phyloP scores from a whole-genome alignment of 2,888 invertebrate genomes.

The Pedicia rivosa region DNA sequence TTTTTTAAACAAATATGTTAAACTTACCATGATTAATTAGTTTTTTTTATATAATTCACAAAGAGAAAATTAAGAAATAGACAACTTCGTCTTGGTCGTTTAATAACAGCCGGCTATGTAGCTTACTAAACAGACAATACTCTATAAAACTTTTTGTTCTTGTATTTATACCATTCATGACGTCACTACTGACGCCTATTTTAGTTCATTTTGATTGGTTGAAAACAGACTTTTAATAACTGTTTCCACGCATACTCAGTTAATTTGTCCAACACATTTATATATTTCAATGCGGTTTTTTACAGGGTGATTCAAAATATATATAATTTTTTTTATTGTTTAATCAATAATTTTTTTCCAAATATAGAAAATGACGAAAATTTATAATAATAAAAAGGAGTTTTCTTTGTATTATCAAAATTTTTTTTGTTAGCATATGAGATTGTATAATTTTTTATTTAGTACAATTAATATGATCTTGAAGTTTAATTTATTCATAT shows the following conservation, averaged over 20 bases:
- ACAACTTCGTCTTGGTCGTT: not conserved
- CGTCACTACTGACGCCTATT: conserved; percentile 30
- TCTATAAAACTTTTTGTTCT: conserved; percentile 30
- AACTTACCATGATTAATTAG: conserved; percentile 26
- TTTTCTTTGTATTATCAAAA: no score
- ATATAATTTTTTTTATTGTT: not conserved
- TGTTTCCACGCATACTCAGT: conserved; percentile 11
- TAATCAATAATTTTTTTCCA: no score
- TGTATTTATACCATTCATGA: conserved; percentile 39
- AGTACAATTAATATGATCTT: no score
- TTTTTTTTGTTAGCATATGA: no score
- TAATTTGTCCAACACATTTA: not conserved
- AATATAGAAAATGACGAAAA: no score
- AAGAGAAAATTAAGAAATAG: conserved; percentile 17
- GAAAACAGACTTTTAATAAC: conserved; percentile 17
- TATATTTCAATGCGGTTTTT: no score
- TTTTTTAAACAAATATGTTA: not conserved
- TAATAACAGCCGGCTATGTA: conserved; percentile 48
- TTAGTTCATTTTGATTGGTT: conserved; percentile 12
- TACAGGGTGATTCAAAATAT: not conserved
- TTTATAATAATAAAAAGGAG: no score
- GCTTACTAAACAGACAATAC: conserved; percentile 51
- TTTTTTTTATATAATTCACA: conserved; percentile 19
- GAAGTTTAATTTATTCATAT: no score
- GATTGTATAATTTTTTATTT: no score